Base-by-base conservation (phyloP, 2,888 invertebrate species). In the Augochlorella aurata region DNA sequence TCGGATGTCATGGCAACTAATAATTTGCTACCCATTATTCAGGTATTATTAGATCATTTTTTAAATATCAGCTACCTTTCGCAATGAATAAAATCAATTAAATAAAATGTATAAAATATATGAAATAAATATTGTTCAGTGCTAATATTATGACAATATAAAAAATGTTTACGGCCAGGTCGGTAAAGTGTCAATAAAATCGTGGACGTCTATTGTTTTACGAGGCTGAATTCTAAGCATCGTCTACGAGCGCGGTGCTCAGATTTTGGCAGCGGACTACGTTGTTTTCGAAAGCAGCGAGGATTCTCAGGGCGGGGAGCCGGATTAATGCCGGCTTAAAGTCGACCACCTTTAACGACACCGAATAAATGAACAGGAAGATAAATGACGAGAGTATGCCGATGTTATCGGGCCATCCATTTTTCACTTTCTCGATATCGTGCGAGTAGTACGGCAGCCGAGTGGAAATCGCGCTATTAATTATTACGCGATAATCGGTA, bases 371-470 rank as follows among this genome's bases (percentile, higher is more conserved):
- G 88, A 86, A 76, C 80, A 72, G 70, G 69, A 74, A 84, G 84
- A 87, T 87, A 87, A 87, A 87, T 87, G 87, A 79, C 84, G 78
- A 65, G 80, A 79, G 82, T 72, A 76, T 67, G 83, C 81, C 84
- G 87, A 88, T 86, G 86, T 86, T 86, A 86, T 87, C 88, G 84
- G 66, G 16, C 79, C 45, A 70, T 82, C 79, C 88, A 87, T 87
- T 87, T 87, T 88, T 87, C 87, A 87, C 79, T 74, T 73, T n/a
- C 63, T 68, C 81, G 82, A 84, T 86, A 86, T 84, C 81, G 81
- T 65, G n/a, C 75, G 72, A 45, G 67, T 66, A 29, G 69, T 16
- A 66, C 67, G 50, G 72, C 61, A 70, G 52, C 74, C 21, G 72
- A 65, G 67, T 76, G 71, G 74, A 84, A 85, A 83, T 74, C 78